phyloP scores from a whole-genome alignment of 2,797 vertebrate genomes.

The Dicrostonyx torquatus region DNA sequence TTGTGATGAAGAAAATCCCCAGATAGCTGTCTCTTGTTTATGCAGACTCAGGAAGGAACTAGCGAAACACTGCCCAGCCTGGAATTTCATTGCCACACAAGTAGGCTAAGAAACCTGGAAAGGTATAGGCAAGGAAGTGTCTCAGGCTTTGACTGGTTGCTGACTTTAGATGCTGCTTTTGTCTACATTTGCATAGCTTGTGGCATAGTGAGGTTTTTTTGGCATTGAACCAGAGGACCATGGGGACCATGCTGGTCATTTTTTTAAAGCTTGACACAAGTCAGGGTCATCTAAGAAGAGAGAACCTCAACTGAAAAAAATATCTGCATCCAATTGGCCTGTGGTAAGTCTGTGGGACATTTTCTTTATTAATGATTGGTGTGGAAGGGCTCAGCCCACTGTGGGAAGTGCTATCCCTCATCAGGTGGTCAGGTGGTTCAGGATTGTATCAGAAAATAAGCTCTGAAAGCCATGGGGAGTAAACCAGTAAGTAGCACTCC shows the following conservation, averaged over 20 bases:
- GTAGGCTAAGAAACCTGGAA: neutral
- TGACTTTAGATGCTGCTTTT: fast-evolving
- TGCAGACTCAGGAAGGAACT: neutral
- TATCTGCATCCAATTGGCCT: neutral
- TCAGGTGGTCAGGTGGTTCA: neutral
- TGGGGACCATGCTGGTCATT: neutral
- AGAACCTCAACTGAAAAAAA: neutral
- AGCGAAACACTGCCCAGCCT: neutral
- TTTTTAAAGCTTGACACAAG: neutral
- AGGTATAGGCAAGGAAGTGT: fast-evolving
- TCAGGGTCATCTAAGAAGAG: neutral
- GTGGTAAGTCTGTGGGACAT: neutral
- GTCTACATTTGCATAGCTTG: neutral
- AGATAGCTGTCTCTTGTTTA: neutral
- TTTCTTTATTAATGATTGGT: neutral
- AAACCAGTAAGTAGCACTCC: neutral
- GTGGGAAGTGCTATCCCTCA: neutral
- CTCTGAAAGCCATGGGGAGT: neutral
- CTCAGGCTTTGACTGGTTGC: too few relatives aligned
- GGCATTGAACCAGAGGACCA: neutral
- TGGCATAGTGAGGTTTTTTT: neutral
- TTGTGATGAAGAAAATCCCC: neutral
- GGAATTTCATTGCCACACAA: neutral
- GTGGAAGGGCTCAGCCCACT: neutral
- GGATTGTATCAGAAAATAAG: neutral